Base-by-base conservation (phyloP, 2,888 invertebrate species). In the Seladonia tumulorum region DNA sequence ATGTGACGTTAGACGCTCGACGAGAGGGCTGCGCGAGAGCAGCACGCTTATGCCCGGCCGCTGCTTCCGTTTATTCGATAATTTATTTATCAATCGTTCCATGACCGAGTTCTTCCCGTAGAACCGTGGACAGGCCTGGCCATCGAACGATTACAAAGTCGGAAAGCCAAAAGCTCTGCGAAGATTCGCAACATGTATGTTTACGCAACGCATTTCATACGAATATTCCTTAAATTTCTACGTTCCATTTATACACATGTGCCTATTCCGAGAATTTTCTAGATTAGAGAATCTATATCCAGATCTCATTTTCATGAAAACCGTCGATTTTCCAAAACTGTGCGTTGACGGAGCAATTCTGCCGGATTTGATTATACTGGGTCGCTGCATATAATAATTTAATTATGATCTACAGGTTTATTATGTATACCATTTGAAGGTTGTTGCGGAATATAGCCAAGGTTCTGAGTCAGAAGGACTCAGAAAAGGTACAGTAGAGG, bases 1-100 rank as follows among this genome's bases (percentile, higher is more conserved):
- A 93, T 93, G 93, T 93, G 93, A 93, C 93, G 93, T 86, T 81
- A 85, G 81, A 82, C 79, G 14, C 39, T 71, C 72, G 76, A 84
- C 83, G 76, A 72, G 80, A 88, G 90, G 88, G 84, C 71, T 57
- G 47, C 53, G 39, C 63, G 47, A 7, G 14, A 63, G 25, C n/a
- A 18, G 25, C 47, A 35, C 60, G 68, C 29, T 53, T 16, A 16
- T 78, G 66, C 42, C 18, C 42, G 45, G 70, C 39, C 63, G 68
- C 47, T 35, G 42, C 14, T 35, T 63, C n/a, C 29, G 42, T 63
- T 53, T 83, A 79, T 47, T 57, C 47, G 16, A 57, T 35, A 60
- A 60, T 53, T 73, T 47, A 49, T 22, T 73, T 73, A 49, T 47
- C 47, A 25, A 73, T 68, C 35, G 29, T 68, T 45, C 42, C 42